Percentiles rank a stretch among this genome's conserved stretches.
These are phyloP conservation scores for Lynx canadensis DNA, from an alignment of 2,113 vertebrate species.

Conservation along the genomic window DNA sequence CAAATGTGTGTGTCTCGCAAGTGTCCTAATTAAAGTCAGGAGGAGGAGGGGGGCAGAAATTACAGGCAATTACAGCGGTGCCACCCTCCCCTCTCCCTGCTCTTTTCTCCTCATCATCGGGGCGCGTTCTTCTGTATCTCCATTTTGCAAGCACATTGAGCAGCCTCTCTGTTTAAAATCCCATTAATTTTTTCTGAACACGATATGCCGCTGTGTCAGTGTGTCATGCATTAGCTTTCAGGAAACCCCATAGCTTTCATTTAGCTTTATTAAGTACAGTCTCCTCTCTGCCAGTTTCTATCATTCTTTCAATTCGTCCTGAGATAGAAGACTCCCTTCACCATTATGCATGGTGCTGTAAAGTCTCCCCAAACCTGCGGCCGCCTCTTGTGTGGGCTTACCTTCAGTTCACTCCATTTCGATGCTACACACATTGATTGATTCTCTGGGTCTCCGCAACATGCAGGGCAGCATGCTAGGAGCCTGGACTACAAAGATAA, in stretches of 20 bases:
- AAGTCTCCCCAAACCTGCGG: not conserved
- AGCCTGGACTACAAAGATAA: not conserved
- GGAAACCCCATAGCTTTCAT: constrained; percentile 62
- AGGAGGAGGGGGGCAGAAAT: constrained; percentile 56
- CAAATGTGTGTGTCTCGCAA: constrained; percentile 74
- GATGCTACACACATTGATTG: not conserved
- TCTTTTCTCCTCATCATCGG: constrained; percentile 53
- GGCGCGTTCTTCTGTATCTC: constrained; percentile 60
- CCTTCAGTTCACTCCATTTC: not conserved
- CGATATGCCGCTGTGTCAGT: constrained; percentile 61
- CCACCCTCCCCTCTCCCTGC: constrained; percentile 58
- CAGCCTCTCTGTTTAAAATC: constrained; percentile 78
- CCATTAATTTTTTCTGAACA: constrained; percentile 78
- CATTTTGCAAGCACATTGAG: constrained; percentile 77
- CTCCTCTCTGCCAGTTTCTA: constrained; percentile 48
- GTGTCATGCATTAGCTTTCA: constrained; percentile 58
- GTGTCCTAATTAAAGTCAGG: constrained; percentile 79
- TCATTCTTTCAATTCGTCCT: constrained; percentile 37
- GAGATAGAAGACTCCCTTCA: constrained; percentile 12
- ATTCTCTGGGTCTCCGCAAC: not conserved
- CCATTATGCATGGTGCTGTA: not conserved
- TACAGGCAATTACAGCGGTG: constrained; percentile 53
- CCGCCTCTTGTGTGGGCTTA: not conserved
- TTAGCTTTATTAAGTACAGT: constrained; percentile 64
- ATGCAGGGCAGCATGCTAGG: not conserved